These are phyloP conservation scores for Nyctibius grandis DNA, from an alignment of 2,797 vertebrate species.

Conservation along the genomic window DNA sequence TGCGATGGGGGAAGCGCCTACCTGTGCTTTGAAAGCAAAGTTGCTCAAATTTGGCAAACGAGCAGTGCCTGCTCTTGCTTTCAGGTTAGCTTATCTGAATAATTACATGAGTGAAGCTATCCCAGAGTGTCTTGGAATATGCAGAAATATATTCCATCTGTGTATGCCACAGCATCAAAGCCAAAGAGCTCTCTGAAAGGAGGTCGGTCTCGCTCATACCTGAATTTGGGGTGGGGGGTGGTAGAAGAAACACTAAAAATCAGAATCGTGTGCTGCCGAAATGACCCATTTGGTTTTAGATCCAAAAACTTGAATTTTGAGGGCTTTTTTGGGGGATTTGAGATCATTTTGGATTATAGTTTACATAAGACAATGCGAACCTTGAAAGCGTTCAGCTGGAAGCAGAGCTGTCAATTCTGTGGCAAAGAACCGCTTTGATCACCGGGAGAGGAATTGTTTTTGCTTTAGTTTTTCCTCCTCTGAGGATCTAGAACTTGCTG, in stretches of 20 bases:
- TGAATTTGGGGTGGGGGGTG: neutral
- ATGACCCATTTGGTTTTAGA: neutral
- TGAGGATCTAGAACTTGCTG: neutral
- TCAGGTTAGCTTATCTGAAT: conserved; percentile 58
- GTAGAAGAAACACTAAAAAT: neutral
- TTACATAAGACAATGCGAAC: neutral
- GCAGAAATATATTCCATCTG: conserved; percentile 57
- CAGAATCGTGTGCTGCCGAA: neutral
- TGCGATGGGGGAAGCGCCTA: accelerated
- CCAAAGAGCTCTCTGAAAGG: conserved; percentile 4
- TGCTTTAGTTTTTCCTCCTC: neutral
- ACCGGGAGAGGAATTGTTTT: neutral
- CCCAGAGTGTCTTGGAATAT: conserved; percentile 62
- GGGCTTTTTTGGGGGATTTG: neutral
- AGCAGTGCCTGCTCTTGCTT: neutral
- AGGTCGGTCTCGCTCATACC: neutral
- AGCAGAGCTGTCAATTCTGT: conserved; percentile 43
- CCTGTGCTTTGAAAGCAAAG: neutral
- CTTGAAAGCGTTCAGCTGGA: conserved; percentile 51
- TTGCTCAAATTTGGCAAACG: neutral
- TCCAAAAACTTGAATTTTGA: neutral
- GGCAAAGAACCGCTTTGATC: conserved; percentile 34
- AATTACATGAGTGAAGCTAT: conserved; percentile 34
- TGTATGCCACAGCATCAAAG: conserved; percentile 23
- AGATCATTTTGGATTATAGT: conserved; percentile 19